Percentiles rank a stretch among this genome's conserved stretches.
Conservation (phyloP, 2,113 vertebrate species). For the Gymnogyps californianus region DNA sequence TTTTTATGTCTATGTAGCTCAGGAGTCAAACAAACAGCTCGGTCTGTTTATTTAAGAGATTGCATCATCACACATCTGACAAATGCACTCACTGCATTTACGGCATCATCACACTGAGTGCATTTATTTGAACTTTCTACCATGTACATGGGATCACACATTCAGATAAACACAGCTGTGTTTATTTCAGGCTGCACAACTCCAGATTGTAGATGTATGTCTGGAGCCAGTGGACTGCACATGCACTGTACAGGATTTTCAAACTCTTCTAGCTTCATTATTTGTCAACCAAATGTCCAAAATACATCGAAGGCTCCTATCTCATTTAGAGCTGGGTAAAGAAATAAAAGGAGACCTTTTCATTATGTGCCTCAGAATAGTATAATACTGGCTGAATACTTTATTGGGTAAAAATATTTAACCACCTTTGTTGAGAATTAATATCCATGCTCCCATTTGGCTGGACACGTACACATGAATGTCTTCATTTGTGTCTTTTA, state of each 20-base stretch:
- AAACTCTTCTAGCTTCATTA: slow-evolving; percentile 42
- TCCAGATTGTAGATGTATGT: slow-evolving; percentile 66
- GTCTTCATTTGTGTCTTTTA: background rate
- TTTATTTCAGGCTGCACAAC: slow-evolving; percentile 70
- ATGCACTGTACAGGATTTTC: slow-evolving; percentile 2
- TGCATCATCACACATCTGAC: slow-evolving; percentile 75
- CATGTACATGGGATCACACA: slow-evolving; percentile 75
- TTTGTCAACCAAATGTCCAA: slow-evolving; percentile 1
- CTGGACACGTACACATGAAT: background rate
- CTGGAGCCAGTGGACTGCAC: slow-evolving; percentile 61
- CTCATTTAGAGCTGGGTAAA: slow-evolving; percentile 14
- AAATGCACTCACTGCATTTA: slow-evolving; percentile 71
- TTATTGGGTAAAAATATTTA: background rate
- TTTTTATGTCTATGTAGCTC: slow-evolving; percentile 48
- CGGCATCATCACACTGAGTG: background rate
- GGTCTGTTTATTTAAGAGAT: slow-evolving; percentile 72
- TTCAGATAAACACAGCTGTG: slow-evolving; percentile 81
- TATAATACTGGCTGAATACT: slow-evolving; percentile 4
- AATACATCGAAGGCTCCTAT: background rate
- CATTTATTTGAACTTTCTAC: slow-evolving; percentile 79
- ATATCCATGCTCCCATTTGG: background rate
- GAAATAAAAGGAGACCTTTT: background rate
- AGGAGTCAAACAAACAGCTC: slow-evolving; percentile 66
- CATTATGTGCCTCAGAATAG: background rate
- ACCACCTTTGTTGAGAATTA: background rate